Conservation (phyloP, 2,797 vertebrate species). For the Ptychobarbus kaznakovi region DNA sequence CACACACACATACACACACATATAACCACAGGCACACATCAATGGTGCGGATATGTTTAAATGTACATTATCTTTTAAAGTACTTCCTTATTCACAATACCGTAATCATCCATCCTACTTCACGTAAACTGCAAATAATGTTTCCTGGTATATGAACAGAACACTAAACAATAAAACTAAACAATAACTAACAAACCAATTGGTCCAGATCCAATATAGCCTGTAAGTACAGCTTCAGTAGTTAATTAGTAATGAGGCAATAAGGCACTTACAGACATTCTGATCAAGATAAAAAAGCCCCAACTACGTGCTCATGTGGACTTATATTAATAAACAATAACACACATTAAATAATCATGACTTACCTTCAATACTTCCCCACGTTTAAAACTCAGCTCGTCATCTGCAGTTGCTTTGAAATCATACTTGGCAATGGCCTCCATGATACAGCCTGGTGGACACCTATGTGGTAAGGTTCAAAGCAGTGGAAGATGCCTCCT, state of each 20-base stretch:
- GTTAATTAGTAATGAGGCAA: background rate
- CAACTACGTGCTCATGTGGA: background rate
- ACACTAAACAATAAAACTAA: background rate
- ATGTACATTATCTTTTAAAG: background rate
- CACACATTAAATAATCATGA: background rate
- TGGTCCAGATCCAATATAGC: background rate
- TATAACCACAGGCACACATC: background rate
- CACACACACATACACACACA: background rate
- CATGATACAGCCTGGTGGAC: conserved; percentile 74
- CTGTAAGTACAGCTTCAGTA: background rate
- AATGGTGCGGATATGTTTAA: background rate
- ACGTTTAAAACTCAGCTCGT: conserved; percentile 98
- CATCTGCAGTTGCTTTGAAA: conserved; percentile 99
- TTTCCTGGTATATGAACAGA: background rate
- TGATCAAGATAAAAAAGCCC: background rate
- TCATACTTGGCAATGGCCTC: conserved; percentile 99
- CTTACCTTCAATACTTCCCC: conserved; percentile 96
- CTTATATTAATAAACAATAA: background rate
- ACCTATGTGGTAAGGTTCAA: conserved; percentile 34
- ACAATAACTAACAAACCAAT: background rate
- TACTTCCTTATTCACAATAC: background rate
- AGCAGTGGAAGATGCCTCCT: conserved; percentile 28
- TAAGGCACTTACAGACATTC: background rate
- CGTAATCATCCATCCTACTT: background rate
- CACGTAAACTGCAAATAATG: background rate